Evolutionary conservation across 2,797 vertebrate genomes (phyloP).

Genomic region (Spheniscus humboldti): DNA sequence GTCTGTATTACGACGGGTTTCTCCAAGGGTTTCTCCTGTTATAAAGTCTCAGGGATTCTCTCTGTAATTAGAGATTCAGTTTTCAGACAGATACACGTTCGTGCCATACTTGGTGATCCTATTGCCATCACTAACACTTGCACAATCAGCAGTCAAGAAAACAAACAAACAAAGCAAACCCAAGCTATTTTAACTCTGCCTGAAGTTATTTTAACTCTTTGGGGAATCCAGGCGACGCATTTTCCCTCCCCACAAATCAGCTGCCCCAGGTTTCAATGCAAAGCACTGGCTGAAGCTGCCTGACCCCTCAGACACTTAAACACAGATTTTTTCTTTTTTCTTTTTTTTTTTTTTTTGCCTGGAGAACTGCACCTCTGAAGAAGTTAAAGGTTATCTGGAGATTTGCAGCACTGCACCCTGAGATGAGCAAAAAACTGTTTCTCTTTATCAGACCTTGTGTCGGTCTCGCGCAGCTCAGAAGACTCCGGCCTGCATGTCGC

Average conservation of each 20-base stretch:
- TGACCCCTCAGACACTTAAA: not conserved
- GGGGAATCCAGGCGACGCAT: accelerated
- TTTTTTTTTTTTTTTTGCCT: accelerated
- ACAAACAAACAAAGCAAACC: not conserved
- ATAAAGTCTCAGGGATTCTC: not conserved
- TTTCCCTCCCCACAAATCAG: not conserved
- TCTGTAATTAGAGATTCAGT: not conserved
- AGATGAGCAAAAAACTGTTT: not conserved
- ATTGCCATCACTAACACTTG: not conserved
- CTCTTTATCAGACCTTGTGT: not conserved
- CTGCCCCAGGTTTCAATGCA: not conserved
- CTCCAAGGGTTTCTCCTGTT: not conserved
- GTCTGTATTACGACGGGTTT: accelerated
- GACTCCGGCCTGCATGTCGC: not conserved
- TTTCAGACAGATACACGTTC: not conserved
- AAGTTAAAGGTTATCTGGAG: not conserved
- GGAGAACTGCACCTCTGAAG: not conserved
- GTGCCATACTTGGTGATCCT: not conserved
- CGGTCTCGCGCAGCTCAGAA: not conserved
- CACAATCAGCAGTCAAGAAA: not conserved
- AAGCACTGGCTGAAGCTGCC: not conserved
- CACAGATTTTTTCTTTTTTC: not conserved
- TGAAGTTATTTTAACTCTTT: not conserved
- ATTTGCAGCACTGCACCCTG: not conserved
- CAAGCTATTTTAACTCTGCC: not conserved